A percentile compares a stretch with the other conserved stretches of the same genome.
These are phyloP conservation scores for Stenurella melanura DNA, from an alignment of 2,888 invertebrate species.

Conservation along the genomic window DNA sequence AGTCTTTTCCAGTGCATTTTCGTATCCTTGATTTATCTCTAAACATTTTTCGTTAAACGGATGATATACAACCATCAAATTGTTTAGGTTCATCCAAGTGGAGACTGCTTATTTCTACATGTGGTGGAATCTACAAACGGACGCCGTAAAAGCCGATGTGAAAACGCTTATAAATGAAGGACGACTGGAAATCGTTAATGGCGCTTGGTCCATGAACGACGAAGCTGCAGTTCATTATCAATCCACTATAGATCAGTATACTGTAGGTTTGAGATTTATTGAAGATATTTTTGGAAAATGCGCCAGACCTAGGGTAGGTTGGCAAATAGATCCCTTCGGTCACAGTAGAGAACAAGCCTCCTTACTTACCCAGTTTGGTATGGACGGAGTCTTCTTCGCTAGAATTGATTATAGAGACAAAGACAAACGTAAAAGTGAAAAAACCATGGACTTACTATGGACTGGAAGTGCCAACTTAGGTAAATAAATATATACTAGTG, in stretches of 20 bases:
- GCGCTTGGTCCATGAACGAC: slow-evolving; percentile 79
- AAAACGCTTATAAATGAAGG: slow-evolving; percentile 78
- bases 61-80: no score
- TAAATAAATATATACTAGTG: no score
- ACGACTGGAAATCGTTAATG: slow-evolving; percentile 78
- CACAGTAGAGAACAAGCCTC: slow-evolving; percentile 84
- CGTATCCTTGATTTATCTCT: no score
- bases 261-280: slow-evolving; percentile 79
- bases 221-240: slow-evolving; percentile 82
- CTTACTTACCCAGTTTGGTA: slow-evolving; percentile 80
- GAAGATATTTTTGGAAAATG: slow-evolving; percentile 82
- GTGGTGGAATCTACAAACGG: slow-evolving; percentile 85
- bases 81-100: slow-evolving; percentile 83
- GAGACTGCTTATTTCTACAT: slow-evolving; percentile 87
- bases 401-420: slow-evolving; percentile 83
- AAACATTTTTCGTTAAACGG: no score
- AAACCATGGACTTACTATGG: slow-evolving; percentile 84
- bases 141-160: slow-evolving; percentile 75
- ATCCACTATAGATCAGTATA: slow-evolving; percentile 82
- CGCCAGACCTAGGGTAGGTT: slow-evolving; percentile 84
- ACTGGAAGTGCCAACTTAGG: slow-evolving; percentile 77
- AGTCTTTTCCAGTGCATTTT: no score
- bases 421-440: slow-evolving; percentile 75
- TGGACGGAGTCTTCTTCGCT: slow-evolving; percentile 83
- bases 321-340: slow-evolving; percentile 93